Evolutionary conservation across 1,140 invertebrate genomes (phyloP).

Genomic region (Hyphantria cunea): DNA sequence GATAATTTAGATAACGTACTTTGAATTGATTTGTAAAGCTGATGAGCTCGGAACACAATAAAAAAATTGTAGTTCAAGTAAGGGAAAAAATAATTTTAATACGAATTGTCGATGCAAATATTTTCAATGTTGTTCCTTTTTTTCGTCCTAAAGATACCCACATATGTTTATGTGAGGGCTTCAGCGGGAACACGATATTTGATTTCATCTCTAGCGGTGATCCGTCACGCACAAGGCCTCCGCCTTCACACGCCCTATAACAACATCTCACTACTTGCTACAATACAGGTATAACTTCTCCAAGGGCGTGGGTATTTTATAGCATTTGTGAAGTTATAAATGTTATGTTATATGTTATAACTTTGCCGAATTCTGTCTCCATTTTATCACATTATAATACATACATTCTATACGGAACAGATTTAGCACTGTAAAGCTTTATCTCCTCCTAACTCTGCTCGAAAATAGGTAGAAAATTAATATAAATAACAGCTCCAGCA

Average conservation of each 20-base stretch:
- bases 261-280: conserved; percentile 32
- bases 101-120: conserved; percentile 37
- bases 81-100: conserved; percentile 55
- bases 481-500: too few species aligned
- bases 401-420: too few species aligned
- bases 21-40: not conserved
- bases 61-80: conserved; percentile 35
- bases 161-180: conserved; percentile 7
- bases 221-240: conserved; percentile 48
- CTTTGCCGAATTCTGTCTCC: too few species aligned
- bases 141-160: conserved; percentile 5
- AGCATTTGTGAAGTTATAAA: conserved; percentile 16
- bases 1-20: not conserved
- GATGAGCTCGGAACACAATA: too few species aligned
- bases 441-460: too few species aligned
- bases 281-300: conserved; percentile 13
- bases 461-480: too few species aligned
- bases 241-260: conserved; percentile 30
- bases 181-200: conserved; percentile 43
- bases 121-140: conserved; percentile 3
- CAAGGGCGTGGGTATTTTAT: conserved; percentile 19
- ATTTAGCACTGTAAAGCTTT: too few species aligned
- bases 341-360: conserved; percentile 21
- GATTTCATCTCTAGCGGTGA: conserved; percentile 53
- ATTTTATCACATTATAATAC: too few species aligned